Evolutionary conservation across 2,888 invertebrate genomes (phyloP), one percentile per base, ranked within the genome.

Genomic region (Drosophila colorata): DNA sequence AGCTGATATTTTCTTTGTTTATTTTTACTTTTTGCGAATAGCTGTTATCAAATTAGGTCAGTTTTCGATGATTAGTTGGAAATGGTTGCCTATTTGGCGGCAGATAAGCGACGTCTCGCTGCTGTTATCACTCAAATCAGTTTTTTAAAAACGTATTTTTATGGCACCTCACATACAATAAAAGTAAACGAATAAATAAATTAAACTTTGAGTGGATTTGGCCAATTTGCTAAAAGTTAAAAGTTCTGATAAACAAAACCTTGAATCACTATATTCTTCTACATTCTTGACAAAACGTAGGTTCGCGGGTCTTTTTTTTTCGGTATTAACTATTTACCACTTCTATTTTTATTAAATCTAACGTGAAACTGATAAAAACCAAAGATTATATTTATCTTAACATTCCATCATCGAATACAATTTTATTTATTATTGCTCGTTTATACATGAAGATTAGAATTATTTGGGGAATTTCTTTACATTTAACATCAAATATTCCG

Each of bases 1-100:
- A 23, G 8, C 31, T 31, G 28, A 3, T 31, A 9, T 31, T 31
- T 2, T 31, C 37, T 40, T 37, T 16, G 18, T 28, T 16, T 33
- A 31, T 37, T 25, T 13, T 7, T 2, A 9, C 9, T 16, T 43
- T 31, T 65, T n/a, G 52, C 65, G 47, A 53, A 53, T 53, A 5
- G 33, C n/a, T 31, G 13, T 40, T 61, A 51, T 61, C 38, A 64
- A 64, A 64, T 64, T 64, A 13, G 64, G 64, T 64, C 61, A 64
- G 61, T 11, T 64, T 51, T 64, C 37, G 31, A 13, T 51, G 49
- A 64, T 64, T 51, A 51, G 20, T 44, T 44, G n/a, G 3, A 43
- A 48, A 35, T 13, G 20, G 33, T 16, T 14, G 40, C 18, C 18
- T 2, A 41, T 25, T 28, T 28, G 37, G 20, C 20, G 28, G 11